phyloP scores from a whole-genome alignment of 1,140 invertebrate species.

The Magallana gigas region DNA sequence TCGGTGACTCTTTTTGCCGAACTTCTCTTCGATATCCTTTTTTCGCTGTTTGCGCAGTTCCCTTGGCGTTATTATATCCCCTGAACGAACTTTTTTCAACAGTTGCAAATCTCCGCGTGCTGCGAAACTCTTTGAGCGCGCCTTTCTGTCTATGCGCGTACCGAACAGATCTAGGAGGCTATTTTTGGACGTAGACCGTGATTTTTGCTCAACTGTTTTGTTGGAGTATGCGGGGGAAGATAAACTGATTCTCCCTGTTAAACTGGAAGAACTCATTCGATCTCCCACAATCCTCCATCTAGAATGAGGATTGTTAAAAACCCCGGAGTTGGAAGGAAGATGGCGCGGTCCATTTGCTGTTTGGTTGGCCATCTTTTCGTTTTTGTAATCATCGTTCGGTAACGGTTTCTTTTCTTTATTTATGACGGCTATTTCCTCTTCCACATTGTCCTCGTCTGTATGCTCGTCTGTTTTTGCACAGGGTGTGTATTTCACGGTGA shows the following conservation, averaged over 20 bases:
- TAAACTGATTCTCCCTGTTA: constrained; percentile 73
- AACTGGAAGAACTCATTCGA: constrained; percentile 69
- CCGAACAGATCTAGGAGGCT: constrained; percentile 85
- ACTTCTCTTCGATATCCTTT: constrained; percentile 76
- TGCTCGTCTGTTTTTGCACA: constrained; percentile 74
- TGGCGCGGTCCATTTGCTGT: constrained; percentile 84
- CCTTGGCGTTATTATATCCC: constrained; percentile 72
- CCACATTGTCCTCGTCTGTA: constrained; percentile 83
- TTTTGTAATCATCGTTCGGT: constrained; percentile 51
- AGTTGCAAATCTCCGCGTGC: constrained; percentile 74
- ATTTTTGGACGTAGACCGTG: constrained; percentile 82
- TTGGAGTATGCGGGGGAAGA: constrained; percentile 75
- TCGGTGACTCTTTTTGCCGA: constrained; percentile 75
- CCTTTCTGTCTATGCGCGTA: constrained; percentile 83
- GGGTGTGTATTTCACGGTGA: constrained; percentile 80
- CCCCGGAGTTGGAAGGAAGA: constrained; percentile 79
- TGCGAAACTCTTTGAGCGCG: constrained; percentile 66
- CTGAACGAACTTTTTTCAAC: constrained; percentile 74
- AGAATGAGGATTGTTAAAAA: constrained; percentile 81
- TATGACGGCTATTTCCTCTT: constrained; percentile 89
- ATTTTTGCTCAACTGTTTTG: constrained; percentile 73
- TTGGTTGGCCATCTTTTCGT: constrained; percentile 51
- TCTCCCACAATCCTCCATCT: constrained; percentile 77
- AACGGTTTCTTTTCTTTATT: constrained; percentile 87
- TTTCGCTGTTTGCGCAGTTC: constrained; percentile 73